phyloP scores from a whole-genome alignment of 2,888 invertebrate genomes.

The Microplitis deprimator region DNA sequence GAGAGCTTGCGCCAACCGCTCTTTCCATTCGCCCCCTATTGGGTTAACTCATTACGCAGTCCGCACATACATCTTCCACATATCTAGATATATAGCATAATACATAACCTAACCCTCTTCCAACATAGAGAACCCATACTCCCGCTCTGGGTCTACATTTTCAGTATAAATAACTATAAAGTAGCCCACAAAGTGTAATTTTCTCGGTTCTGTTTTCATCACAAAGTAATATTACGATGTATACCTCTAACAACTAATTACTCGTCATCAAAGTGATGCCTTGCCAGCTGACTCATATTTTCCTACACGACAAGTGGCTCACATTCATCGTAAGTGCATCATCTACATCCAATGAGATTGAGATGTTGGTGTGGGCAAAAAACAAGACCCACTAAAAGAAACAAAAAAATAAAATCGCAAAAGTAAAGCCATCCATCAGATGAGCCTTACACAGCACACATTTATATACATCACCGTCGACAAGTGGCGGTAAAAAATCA shows the following conservation, averaged over 20 bases:
- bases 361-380: neutral
- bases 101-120: neutral
- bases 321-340: constrained; percentile 1
- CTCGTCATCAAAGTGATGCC: too few species aligned
- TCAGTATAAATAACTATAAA: too few species aligned
- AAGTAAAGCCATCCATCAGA: neutral
- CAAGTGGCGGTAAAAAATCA: constrained; percentile 37
- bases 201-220: too few species aligned
- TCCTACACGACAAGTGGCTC: neutral
- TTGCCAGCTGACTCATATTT: neutral
- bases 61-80: neutral
- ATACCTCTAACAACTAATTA: too few species aligned
- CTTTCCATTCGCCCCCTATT: constrained; percentile 10
- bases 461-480: constrained; percentile 12
- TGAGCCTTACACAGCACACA: neutral
- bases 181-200: too few species aligned
- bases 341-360: neutral
- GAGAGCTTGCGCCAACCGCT: constrained; percentile 27
- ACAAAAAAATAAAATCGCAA: neutral
- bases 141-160: too few species aligned
- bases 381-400: neutral
- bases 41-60: constrained; percentile 13
- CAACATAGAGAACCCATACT: too few species aligned
- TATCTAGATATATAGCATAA: neutral
- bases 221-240: too few species aligned